These are phyloP conservation scores for Drosophila bocki DNA, from an alignment of 1,140 invertebrate genomes.

Conservation along the genomic window DNA sequence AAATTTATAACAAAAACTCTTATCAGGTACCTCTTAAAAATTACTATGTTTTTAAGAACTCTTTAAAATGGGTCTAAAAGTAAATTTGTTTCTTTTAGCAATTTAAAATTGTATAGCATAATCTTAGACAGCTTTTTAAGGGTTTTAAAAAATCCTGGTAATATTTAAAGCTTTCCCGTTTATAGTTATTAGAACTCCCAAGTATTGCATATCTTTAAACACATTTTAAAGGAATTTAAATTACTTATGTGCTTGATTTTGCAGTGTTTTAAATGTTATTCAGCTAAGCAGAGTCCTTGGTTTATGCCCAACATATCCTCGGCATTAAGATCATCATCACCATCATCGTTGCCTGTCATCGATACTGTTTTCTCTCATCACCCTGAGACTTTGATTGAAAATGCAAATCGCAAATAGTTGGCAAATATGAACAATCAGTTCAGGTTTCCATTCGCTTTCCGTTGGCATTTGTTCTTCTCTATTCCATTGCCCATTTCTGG, in stretches of 20 bases:
- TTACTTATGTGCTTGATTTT: too few species aligned
- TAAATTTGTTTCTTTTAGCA: too few species aligned
- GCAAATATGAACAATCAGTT: constrained; percentile 38
- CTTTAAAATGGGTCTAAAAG: background rate
- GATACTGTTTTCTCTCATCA: constrained; percentile 31
- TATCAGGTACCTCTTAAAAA: background rate
- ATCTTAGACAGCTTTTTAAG: background rate
- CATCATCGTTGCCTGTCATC: constrained; percentile 21
- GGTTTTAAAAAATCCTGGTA: background rate
- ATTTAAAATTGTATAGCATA: background rate
- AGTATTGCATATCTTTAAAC: background rate
- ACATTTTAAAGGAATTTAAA: background rate
- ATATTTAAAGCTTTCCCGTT: background rate
- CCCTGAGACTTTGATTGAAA: constrained; percentile 36
- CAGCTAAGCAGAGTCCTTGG: background rate
- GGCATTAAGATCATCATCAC: constrained; percentile 2
- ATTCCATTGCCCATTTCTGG: constrained; percentile 7
- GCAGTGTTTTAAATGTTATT: constrained; percentile 1
- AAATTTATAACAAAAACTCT: background rate
- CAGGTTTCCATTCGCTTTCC: background rate
- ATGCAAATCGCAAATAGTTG: constrained; percentile 49
- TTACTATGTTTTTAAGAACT: background rate
- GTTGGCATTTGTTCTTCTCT: background rate
- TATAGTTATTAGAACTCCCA: too few species aligned
- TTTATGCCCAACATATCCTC: constrained; percentile 30